Evolutionary conservation across 2,888 invertebrate genomes (phyloP).

Genomic region (Caenorhabditis sp.): DNA sequence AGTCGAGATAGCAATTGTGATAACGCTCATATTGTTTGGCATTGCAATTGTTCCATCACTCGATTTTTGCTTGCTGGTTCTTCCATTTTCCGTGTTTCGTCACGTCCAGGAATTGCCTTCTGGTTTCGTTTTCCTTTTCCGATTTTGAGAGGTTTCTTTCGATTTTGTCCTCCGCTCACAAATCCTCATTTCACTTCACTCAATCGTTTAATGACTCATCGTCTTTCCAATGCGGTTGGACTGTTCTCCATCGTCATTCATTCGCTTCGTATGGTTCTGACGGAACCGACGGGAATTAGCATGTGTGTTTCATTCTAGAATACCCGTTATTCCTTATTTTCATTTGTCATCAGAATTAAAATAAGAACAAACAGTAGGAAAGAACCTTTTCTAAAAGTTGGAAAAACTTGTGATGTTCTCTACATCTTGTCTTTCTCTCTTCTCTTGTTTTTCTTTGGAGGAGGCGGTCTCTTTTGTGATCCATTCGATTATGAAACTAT

Average conservation of each 20-base stretch:
- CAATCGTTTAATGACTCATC: slow-evolving; percentile 16
- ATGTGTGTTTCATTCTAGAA: slow-evolving; percentile 16
- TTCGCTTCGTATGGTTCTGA: slow-evolving; percentile 17
- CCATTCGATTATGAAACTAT: slow-evolving; percentile 30
- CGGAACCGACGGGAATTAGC: slow-evolving; percentile 22
- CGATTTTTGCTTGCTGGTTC: slow-evolving; percentile 23
- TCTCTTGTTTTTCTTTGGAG: background rate
- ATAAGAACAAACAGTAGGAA: too few relatives aligned
- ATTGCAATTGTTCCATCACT: slow-evolving; percentile 45
- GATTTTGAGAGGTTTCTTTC: background rate
- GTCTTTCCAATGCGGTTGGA: background rate
- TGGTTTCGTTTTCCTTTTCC: background rate
- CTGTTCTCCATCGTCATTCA: slow-evolving; percentile 11
- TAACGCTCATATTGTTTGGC: slow-evolving; percentile 33
- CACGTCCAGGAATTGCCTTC: too few relatives aligned
- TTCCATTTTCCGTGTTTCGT: background rate
- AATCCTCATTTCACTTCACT: background rate
- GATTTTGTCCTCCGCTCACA: background rate
- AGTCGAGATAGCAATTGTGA: slow-evolving; percentile 34
- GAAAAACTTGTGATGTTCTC: slow-evolving; percentile 1
- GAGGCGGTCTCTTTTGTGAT: background rate
- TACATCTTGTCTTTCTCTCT: slow-evolving; percentile 28
- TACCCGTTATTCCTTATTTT: background rate
- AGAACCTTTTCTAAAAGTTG: background rate
- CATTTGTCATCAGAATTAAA: background rate